A percentile compares a stretch with the other conserved stretches of the same genome.
phyloP scores from a whole-genome alignment of 2,113 vertebrate genomes.

The Perca flavescens region DNA sequence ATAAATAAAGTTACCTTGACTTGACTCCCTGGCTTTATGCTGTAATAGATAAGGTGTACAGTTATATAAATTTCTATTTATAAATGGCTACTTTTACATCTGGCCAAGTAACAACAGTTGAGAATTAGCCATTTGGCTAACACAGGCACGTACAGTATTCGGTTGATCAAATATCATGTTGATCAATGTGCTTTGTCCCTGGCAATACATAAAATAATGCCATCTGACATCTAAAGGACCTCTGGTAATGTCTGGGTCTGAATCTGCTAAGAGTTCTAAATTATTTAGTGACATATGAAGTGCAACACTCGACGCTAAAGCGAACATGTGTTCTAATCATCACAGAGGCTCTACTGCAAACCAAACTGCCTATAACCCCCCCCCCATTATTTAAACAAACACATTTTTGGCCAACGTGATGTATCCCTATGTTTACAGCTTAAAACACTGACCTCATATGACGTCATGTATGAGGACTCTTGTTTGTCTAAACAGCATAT shows the following conservation, averaged over 20 bases:
- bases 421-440: neutral
- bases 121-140: neutral
- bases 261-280: neutral
- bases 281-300: neutral
- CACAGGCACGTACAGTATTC: no score
- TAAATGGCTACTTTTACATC: neutral
- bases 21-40: no score
- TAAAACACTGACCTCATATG: constrained; percentile 6
- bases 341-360: constrained; percentile 1
- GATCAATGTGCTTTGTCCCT: neutral
- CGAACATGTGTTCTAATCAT: neutral
- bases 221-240: neutral
- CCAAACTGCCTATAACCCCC: neutral
- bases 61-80: no score
- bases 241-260: neutral
- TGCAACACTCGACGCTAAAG: neutral
- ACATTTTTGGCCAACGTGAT: neutral
- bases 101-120: neutral
- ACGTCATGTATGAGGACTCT: constrained; percentile 13
- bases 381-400: constrained; percentile 7
- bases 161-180: neutral
- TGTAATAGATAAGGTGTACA: no score
- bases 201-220: neutral
- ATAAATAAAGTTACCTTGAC: no score
- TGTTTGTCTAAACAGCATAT: neutral